Percentiles rank a stretch among this genome's conserved stretches.
phyloP scores from a whole-genome alignment of 2,888 invertebrate genomes.

The Drosophila cognata region DNA sequence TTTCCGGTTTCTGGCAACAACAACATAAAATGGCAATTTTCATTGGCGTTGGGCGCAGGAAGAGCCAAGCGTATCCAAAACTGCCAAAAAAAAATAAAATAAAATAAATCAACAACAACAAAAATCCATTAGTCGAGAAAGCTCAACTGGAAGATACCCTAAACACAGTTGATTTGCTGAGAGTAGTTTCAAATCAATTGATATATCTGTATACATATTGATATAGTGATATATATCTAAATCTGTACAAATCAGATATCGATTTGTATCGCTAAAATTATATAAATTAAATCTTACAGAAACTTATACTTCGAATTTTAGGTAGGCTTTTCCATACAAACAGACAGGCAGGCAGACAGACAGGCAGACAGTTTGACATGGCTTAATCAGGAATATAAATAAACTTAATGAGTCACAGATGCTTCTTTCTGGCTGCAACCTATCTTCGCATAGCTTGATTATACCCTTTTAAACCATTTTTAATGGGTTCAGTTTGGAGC shows the following conservation, averaged over 20 bases:
- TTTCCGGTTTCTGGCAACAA: conserved; percentile 67
- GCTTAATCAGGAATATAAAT: background rate
- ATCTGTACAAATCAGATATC: background rate
- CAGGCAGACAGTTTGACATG: background rate
- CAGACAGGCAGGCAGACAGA: background rate
- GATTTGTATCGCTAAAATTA: background rate
- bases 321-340: background rate
- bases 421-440: background rate
- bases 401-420: background rate
- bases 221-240: no score
- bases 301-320: background rate
- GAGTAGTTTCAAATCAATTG: background rate
- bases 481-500: background rate
- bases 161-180: background rate
- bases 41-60: conserved; percentile 46
- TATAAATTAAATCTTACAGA: background rate
- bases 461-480: background rate
- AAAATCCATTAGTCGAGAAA: background rate
- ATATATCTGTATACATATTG: no score
- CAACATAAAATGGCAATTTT: conserved; percentile 50
- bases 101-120: background rate
- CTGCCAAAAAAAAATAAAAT: background rate
- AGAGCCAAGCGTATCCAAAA: conserved; percentile 39
- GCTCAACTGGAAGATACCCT: background rate
- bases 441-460: background rate